Base-by-base conservation (phyloP, 2,113 vertebrate genomes). In the Hippocampus mohnikei region DNA sequence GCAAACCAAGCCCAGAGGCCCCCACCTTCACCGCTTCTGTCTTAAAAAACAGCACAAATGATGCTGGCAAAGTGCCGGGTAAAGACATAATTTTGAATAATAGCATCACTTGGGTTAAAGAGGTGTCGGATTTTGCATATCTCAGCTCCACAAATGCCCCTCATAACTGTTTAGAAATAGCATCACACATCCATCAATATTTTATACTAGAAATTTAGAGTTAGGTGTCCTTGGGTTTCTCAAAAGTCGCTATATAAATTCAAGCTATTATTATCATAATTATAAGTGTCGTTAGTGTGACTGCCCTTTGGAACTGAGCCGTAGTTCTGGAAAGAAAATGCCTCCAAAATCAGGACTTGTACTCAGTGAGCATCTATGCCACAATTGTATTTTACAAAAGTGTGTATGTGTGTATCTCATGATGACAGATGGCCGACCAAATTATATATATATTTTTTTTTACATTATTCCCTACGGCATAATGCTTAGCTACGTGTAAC, bases 11-110 rank as follows among this genome's bases (percentile, higher is more conserved):
- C n/a, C n/a, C 1, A 1, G 1, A 25, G 11, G 0, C 11, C 11
- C 9, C 55, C 25, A 27, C 67, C 23, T 46, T 40, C 15, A 27
- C 62, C 40, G 18, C 11, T 63, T 42, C 40, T 48, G 37, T 42
- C 40, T 37, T 70, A 69, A 46, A 40, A 66, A 60, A 46, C 71
- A 3, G 33, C 20, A 29, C 16, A 72, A 46, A 59, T 18, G 64
- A 55, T 68, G 59, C 55, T 72, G 63, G 42, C 62, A 63, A 66
- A 58, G 16, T 23, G 52, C 23, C 66, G 70, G 48, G 5, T 5
- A 41, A 63, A 64, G 12, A 6, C 1, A n/a, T 41, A 15, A 23
- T 23, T 23, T 63, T 46, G 62, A 65, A 44, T 63, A 63, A 63
- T 15, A 23, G 23, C 7, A 21, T 44, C 21, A 42, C 21, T 41